Percentiles rank a stretch among this genome's conserved stretches.
Conservation (phyloP, 1,140 invertebrate species). For the Aphaenogaster rudis region DNA sequence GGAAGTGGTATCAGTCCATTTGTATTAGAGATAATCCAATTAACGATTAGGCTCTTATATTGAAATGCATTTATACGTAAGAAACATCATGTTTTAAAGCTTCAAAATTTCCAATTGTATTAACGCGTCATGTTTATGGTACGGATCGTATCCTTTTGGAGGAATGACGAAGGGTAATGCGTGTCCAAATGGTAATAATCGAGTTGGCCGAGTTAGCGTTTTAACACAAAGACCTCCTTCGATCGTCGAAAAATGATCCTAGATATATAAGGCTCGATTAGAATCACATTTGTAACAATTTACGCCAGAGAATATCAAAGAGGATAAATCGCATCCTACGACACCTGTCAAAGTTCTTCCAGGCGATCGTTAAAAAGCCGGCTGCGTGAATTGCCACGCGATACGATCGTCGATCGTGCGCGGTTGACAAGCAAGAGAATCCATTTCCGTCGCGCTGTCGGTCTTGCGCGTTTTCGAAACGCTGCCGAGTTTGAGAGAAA, state of each 20-base stretch:
- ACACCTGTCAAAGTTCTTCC: conserved; percentile 50
- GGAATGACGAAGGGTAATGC: conserved; percentile 11
- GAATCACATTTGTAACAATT: conserved; percentile 58
- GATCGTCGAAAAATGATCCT: not conserved
- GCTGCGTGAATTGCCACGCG: conserved; percentile 33
- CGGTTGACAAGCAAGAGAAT: conserved; percentile 25
- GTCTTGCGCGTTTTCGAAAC: conserved; percentile 59
- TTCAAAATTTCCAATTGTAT: conserved; percentile 18
- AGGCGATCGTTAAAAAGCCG: conserved; percentile 40
- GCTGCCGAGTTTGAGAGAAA: conserved; percentile 43
- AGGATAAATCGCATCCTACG: conserved; percentile 40
- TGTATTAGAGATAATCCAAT: conserved; percentile 1
- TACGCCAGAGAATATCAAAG: conserved; percentile 14
- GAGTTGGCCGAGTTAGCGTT: conserved; percentile 3
- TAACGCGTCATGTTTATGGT: not conserved
- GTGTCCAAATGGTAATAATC: conserved; percentile 27
- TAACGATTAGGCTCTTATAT: conserved; percentile 1
- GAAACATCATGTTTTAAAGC: not conserved
- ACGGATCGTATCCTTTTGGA: not conserved
- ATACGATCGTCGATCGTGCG: conserved; percentile 49
- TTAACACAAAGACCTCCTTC: not conserved
- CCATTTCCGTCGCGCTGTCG: conserved; percentile 12
- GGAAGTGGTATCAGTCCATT: not conserved
- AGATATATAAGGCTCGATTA: conserved; percentile 30
- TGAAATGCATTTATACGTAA: not conserved